Evolutionary conservation across 2,888 invertebrate species (phyloP), one percentile per base, ranked within the genome.

Genomic region (Cerceris rybyensis): DNA sequence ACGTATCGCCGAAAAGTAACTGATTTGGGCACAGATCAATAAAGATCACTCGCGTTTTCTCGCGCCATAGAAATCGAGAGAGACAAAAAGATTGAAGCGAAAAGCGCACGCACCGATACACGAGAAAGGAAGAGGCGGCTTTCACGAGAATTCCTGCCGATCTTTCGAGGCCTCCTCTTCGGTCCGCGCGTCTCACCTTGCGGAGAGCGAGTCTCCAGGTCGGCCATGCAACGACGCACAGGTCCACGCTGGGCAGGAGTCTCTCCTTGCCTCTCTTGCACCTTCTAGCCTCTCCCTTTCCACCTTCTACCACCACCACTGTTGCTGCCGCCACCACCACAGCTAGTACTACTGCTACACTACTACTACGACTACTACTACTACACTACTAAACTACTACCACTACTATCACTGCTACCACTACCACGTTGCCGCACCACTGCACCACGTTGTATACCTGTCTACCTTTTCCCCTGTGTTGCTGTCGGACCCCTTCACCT

Each of bases 101-200:
- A 70, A 70, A 70, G 54, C 67, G 69, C 76, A 69, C 75, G 71
- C 78, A 64, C 50, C 54, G 65, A 55, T 70, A 75, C 78, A 52
- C 83, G 80, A 70, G 76, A 76, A 79, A 86, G 72, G 80, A 84
- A 81, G 86, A 86, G 84, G 78, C 71, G 77, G 82, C 86, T 85
- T 86, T 84, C 82, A 79, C 85, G 79, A 86, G 84, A 85, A 86
- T 86, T 85, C 81, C 76, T 74, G 71, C 79, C 85, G 86, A 81
- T 86, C 81, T 83, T 86, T 84, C 75, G 85, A 81, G 78, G 70
- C 82, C 81, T 86, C 78, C 82, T 80, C 85, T 84, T 81, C 74
- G 85, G 87, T 89, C 90, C 90, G 92, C 91, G 90, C 91, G 92
- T 91, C 92, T 91, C 91, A 92, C 92, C 92, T 92, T 91, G 91